phyloP scores from a whole-genome alignment of 35 echinoderm and acorn worm genomes.

The Lytechinus variegatus region DNA sequence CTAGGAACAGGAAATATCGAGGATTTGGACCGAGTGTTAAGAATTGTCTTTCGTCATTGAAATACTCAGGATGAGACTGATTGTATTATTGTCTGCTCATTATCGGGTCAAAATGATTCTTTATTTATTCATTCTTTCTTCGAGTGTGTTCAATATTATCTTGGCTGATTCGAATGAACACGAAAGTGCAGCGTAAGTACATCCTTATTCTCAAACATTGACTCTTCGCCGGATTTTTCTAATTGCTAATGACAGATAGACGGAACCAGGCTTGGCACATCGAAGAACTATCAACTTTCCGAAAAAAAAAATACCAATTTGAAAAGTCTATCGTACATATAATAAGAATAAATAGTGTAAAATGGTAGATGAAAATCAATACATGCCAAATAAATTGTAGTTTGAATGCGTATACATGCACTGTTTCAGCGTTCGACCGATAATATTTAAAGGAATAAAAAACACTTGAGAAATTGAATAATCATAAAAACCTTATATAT shows the following conservation, averaged over 20 bases:
- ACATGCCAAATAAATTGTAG: too few species aligned
- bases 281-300: neutral
- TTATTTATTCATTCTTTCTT: constrained; percentile 6
- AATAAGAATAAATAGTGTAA: too few species aligned
- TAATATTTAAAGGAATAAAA: too few species aligned
- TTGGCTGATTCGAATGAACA: neutral
- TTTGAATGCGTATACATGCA: too few species aligned
- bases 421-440: too few species aligned
- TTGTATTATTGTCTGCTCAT: neutral
- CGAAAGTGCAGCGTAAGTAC: constrained; percentile 5
- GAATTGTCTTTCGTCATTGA: constrained; percentile 10
- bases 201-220: neutral
- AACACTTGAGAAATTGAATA: too few species aligned
- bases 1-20: neutral
- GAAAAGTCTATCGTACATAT: too few species aligned
- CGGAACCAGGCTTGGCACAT: neutral
- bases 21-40: neutral
- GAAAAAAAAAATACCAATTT: too few species aligned
- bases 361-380: too few species aligned
- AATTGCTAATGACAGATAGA: neutral
- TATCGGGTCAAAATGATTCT: neutral
- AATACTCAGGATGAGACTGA: neutral
- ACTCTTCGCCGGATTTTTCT: neutral
- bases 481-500: too few species aligned
- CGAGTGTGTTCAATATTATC: neutral